Base-by-base conservation (phyloP, 2,113 vertebrate genomes). In the Sturnira hondurensis region DNA sequence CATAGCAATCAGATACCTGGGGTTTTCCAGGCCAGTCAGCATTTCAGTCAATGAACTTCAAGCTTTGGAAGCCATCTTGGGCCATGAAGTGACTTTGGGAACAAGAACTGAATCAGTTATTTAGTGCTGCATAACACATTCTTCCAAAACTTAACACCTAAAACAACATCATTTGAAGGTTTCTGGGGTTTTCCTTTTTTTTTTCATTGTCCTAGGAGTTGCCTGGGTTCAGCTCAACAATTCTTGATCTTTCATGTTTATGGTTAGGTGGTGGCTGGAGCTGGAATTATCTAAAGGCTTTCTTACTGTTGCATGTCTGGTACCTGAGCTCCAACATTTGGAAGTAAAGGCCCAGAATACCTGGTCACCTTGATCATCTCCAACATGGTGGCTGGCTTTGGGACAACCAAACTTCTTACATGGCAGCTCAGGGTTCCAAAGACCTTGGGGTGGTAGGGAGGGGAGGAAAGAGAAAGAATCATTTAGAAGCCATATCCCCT, bases 31-130 rank as follows among this genome's bases (percentile, higher is more conserved):
- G 41, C 63, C 73, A n/a, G 71, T 71, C 28, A n/a, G 54, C 65
- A 67, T 81, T 81, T 56, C 81, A 63, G 65, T 65, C 24, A 89
- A 78, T 3, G 71, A 54, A 77, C 71, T 76, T 43, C 31, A 89
- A 89, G 52, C 31, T 89, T 52, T 71, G 38, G 91, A 71, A 84
- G 43, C 36, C 71, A 85, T 15, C 61, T 31, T 84, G 71, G 78
- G 43, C 36, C 31, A 58, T 54, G 33, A 84, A 89, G 73, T 71
- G 45, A 96, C 54, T 96, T 78, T 71, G 71, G 52, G 45, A 73
- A 86, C 8, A 47, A 76, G 24, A 78, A 20, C 26, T 68, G 56
- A 83, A 77, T 74, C 38, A 47, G 38, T 82, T 76, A 43, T 63
- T 38, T 41, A 56, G 41, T 43, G 78, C n/a, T 36, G 33, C 3